phyloP scores from a whole-genome alignment of 2,888 invertebrate species.

The Chelonus formosanus region DNA sequence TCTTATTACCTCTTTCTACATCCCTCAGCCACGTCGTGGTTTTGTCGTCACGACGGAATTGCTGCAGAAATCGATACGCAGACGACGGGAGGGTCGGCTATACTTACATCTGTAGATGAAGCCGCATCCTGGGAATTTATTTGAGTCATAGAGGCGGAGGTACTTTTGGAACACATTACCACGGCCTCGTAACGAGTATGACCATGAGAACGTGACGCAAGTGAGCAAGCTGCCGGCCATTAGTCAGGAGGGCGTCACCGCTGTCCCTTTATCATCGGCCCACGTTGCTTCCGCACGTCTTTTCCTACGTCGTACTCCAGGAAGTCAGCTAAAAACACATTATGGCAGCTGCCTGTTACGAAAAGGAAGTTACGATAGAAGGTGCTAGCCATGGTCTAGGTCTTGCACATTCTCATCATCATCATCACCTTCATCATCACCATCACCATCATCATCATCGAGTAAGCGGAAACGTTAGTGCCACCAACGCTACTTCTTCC shows the following conservation, averaged over 20 bases:
- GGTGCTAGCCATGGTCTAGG: conserved; percentile 59
- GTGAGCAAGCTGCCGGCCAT: conserved; percentile 32
- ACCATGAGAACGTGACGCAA: conserved; percentile 36
- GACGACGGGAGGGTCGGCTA: conserved; percentile 19
- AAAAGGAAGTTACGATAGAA: conserved; percentile 56
- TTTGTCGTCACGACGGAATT: conserved; percentile 21
- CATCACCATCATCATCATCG: conserved; percentile 52
- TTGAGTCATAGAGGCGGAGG: conserved; percentile 15
- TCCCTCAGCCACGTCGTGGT: conserved; percentile 11
- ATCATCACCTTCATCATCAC: conserved; percentile 59
- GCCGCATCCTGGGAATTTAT: conserved; percentile 30
- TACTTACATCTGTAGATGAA: conserved; percentile 17
- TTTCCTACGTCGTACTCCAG: conserved; percentile 15
- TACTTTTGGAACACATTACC: conserved; percentile 25
- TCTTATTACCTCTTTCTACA: not conserved
- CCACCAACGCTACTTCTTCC: conserved; percentile 62
- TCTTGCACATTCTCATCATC: conserved; percentile 55
- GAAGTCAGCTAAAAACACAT: conserved; percentile 20
- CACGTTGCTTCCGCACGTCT: conserved; percentile 9
- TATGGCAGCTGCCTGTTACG: conserved; percentile 62
- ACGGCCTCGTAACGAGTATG: conserved; percentile 26
- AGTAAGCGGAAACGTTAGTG: conserved; percentile 61
- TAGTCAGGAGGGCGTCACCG: conserved; percentile 33
- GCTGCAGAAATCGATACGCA: conserved; percentile 32
- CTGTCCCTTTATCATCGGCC: conserved; percentile 24